Evolutionary conservation across 2,888 invertebrate species (phyloP).

Genomic region (Adineta ricciae): DNA sequence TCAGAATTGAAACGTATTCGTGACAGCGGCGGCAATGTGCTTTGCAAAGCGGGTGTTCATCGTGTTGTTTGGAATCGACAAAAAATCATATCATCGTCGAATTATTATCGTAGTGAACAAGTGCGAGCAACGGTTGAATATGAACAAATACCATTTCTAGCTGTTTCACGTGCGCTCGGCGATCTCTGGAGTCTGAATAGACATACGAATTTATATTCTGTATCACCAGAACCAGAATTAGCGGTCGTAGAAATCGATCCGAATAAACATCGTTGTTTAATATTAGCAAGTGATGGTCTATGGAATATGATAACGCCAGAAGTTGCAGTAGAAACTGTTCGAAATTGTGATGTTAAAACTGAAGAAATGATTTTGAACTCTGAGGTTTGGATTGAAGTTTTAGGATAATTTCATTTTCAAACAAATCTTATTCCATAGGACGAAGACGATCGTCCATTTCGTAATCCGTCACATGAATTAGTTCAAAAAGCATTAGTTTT

Average conservation of each 20-base stretch:
- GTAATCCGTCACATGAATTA: constrained; percentile 80
- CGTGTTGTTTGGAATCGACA: constrained; percentile 95
- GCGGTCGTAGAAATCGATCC: constrained; percentile 70
- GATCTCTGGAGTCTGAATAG: constrained; percentile 96
- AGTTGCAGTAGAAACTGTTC: constrained; percentile 70
- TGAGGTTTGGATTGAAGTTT: background rate
- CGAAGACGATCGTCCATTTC: constrained; percentile 40
- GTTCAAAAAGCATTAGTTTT: constrained; percentile 70
- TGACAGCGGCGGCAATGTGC: constrained; percentile 54
- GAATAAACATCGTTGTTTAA: constrained; percentile 63
- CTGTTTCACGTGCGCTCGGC: constrained; percentile 86
- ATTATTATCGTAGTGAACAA: constrained; percentile 12
- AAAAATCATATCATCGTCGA: constrained; percentile 33
- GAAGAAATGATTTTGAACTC: constrained; percentile 33
- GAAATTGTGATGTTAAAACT: constrained; percentile 36
- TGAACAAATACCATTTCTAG: constrained; percentile 56
- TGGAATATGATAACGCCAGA: constrained; percentile 85
- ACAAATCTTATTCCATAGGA: background rate
- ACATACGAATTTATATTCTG: constrained; percentile 76
- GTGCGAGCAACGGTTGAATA: constrained; percentile 59
- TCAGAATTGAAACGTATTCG: constrained; percentile 72
- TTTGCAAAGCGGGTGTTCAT: constrained; percentile 71
- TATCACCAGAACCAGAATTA: constrained; percentile 92
- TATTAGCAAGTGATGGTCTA: constrained; percentile 88
- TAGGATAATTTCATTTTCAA: background rate